Evolutionary conservation across 1,140 invertebrate species (phyloP).

Genomic region (Lineus longissimus): DNA sequence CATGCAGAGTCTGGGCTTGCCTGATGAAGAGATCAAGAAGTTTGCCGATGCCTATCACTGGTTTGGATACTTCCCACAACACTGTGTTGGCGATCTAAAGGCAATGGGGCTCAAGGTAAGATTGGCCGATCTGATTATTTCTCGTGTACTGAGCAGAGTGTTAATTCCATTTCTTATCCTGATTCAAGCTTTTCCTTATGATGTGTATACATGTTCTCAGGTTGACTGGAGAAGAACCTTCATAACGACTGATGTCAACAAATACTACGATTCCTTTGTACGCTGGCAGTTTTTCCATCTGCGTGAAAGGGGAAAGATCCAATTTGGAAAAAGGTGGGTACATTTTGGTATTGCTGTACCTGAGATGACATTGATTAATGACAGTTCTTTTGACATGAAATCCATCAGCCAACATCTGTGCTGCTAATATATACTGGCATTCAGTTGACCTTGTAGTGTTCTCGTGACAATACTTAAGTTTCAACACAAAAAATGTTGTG

Average conservation of each 20-base stretch:
- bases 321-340: constrained; percentile 86
- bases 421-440: no score
- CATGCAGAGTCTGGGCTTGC: constrained; percentile 87
- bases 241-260: constrained; percentile 97
- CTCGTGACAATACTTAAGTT: no score
- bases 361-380: no score
- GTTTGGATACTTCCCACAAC: constrained; percentile 86
- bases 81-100: constrained; percentile 80
- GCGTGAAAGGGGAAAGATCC: constrained; percentile 82
- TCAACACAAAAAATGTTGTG: no score
- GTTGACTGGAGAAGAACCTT: constrained; percentile 96
- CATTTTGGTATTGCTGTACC: no score
- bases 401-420: no score
- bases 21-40: constrained; percentile 80
- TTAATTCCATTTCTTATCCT: constrained; percentile 3
- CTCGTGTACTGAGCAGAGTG: background rate
- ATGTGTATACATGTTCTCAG: constrained; percentile 53
- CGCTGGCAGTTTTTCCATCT: constrained; percentile 92
- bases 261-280: constrained; percentile 97
- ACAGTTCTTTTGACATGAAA: no score
- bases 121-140: background rate
- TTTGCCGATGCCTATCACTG: constrained; percentile 91
- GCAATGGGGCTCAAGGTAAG: constrained; percentile 83
- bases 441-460: no score
- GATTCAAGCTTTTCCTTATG: background rate